phyloP scores from a whole-genome alignment of 2,113 vertebrate genomes.

The Chiloscyllium plagiosum region DNA sequence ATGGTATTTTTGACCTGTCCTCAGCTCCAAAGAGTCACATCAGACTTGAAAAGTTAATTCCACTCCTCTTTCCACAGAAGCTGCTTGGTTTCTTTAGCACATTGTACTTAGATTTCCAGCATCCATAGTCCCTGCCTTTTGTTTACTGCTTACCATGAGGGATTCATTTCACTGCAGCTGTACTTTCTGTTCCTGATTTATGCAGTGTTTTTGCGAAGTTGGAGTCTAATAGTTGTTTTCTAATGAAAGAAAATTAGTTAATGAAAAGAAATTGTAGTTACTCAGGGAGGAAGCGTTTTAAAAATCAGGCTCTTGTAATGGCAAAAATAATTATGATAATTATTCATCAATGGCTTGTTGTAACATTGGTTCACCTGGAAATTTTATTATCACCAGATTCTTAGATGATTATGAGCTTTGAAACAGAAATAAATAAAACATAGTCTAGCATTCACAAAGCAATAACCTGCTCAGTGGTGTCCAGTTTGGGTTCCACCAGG shows the following conservation, averaged over 20 bases:
- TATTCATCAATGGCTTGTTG: neutral
- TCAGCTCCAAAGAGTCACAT: too few species aligned
- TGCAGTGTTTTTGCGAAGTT: neutral
- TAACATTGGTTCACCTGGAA: neutral
- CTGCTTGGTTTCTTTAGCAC: too few species aligned
- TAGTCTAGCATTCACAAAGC: too few species aligned
- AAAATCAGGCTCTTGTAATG: neutral
- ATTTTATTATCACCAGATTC: neutral
- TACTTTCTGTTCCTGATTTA: neutral
- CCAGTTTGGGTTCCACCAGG: too few species aligned
- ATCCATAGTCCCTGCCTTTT: too few species aligned
- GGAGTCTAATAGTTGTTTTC: neutral
- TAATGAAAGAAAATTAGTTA: neutral
- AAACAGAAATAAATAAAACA: neutral
- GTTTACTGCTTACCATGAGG: neutral
- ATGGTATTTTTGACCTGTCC: too few species aligned
- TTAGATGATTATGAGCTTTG: neutral
- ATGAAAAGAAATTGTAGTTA: neutral
- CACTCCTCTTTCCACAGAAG: too few species aligned
- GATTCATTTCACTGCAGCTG: neutral
- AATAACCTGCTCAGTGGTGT: too few species aligned
- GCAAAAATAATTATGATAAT: neutral
- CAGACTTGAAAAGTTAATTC: too few species aligned
- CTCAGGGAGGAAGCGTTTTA: neutral
- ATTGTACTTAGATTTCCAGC: too few species aligned